These are phyloP conservation scores for Lissonota sp. DNA, from an alignment of 2,888 invertebrate species.

Conservation along the genomic window DNA sequence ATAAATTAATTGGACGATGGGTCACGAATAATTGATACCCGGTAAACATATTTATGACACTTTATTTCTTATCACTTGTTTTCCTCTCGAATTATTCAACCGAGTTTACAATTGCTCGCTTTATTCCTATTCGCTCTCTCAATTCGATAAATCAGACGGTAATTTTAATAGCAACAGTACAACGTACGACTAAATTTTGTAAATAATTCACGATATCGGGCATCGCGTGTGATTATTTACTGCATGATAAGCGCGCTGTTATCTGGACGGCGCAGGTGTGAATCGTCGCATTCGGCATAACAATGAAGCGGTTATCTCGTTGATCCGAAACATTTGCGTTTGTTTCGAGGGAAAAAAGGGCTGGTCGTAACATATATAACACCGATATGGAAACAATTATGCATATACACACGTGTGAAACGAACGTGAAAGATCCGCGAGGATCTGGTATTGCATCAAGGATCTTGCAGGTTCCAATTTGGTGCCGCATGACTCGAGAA, in stretches of 20 bases:
- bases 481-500: slow-evolving; percentile 38
- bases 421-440: slow-evolving; percentile 41
- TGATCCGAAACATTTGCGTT: slow-evolving; percentile 50
- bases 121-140: no score
- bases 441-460: slow-evolving; percentile 42
- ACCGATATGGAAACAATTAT: neutral
- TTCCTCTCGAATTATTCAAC: neutral
- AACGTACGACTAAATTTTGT: neutral
- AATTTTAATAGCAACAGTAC: neutral
- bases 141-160: no score
- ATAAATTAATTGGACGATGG: slow-evolving; percentile 57
- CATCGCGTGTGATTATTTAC: slow-evolving; percentile 24
- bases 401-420: slow-evolving; percentile 10
- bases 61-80: slow-evolving; percentile 41
- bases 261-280: slow-evolving; percentile 68
- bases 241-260: slow-evolving; percentile 60
- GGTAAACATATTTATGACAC: neutral
- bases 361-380: neutral
- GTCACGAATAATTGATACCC: neutral
- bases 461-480: slow-evolving; percentile 34
- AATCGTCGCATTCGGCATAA: slow-evolving; percentile 37
- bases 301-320: slow-evolving; percentile 57
- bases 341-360: no score
- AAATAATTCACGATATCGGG: neutral
- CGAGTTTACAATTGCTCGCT: no score